Evolutionary conservation across 2,797 vertebrate species (phyloP).

Genomic region (Odontamblyopus rebecca): DNA sequence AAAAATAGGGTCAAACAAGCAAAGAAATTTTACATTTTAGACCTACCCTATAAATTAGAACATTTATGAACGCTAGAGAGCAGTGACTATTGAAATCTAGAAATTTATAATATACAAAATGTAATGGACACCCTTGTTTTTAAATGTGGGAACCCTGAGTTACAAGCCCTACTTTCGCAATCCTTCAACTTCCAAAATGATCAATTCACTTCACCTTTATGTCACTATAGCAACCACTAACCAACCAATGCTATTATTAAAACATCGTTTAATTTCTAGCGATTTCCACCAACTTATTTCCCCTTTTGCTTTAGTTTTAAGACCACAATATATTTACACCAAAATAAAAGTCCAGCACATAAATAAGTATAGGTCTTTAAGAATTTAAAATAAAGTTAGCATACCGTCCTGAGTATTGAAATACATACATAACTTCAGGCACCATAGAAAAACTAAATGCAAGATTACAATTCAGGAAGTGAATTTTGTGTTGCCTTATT

Average conservation of each 20-base stretch:
- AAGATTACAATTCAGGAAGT: constrained; percentile 23
- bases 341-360: constrained; percentile 62
- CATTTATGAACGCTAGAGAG: too few species aligned
- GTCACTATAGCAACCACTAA: background rate
- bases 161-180: constrained; percentile 7
- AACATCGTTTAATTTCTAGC: constrained; percentile 27
- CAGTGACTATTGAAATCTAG: background rate
- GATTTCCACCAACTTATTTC: constrained; percentile 21
- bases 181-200: constrained; percentile 11
- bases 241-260: background rate
- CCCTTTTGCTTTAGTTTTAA: constrained; percentile 21
- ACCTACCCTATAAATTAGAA: too few species aligned
- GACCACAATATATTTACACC: constrained; percentile 49
- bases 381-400: constrained; percentile 46
- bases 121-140: background rate
- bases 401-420: constrained; percentile 66
- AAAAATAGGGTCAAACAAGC: too few species aligned
- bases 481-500: constrained; percentile 14
- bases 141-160: constrained; percentile 1
- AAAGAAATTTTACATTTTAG: too few species aligned
- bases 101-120: background rate
- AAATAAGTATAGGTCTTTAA: constrained; percentile 59
- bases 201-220: background rate
- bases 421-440: constrained; percentile 29
- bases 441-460: constrained; percentile 23